phyloP scores from a whole-genome alignment of 2,888 invertebrate species.

The Sinotaia quadrata region DNA sequence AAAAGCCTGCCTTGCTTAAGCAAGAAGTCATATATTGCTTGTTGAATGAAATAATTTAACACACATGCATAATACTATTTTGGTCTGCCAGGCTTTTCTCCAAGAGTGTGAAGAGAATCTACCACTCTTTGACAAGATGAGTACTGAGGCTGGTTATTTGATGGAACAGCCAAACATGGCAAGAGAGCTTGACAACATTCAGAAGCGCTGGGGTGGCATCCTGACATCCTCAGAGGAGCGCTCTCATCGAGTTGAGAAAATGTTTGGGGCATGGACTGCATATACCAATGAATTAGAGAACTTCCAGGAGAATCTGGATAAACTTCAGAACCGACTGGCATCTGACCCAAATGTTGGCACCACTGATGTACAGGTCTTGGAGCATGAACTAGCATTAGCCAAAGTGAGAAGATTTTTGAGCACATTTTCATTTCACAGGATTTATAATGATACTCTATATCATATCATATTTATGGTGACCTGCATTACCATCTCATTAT shows the following conservation, averaged over 20 bases:
- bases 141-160: constrained; percentile 64
- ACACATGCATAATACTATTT: too few species aligned
- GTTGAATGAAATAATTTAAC: not conserved
- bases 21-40: not conserved
- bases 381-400: constrained; percentile 64
- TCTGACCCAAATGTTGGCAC: constrained; percentile 61
- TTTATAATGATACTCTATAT: not conserved
- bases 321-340: constrained; percentile 55
- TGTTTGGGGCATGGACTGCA: constrained; percentile 63
- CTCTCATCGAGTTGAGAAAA: constrained; percentile 60
- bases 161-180: constrained; percentile 66
- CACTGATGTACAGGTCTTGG: constrained; percentile 62
- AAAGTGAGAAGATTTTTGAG: constrained; percentile 50
- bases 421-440: not conserved
- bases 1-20: not conserved
- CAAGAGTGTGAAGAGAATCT: constrained; percentile 82
- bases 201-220: constrained; percentile 64
- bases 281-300: constrained; percentile 58
- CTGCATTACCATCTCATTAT: too few species aligned
- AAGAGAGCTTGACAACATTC: constrained; percentile 58
- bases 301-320: constrained; percentile 59
- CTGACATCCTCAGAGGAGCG: constrained; percentile 57
- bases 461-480: too few species aligned
- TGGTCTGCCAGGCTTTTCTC: constrained; percentile 77
- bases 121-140: constrained; percentile 65